Base-by-base conservation (phyloP, 2,888 invertebrate genomes). In the Habrosyne pyritoides region DNA sequence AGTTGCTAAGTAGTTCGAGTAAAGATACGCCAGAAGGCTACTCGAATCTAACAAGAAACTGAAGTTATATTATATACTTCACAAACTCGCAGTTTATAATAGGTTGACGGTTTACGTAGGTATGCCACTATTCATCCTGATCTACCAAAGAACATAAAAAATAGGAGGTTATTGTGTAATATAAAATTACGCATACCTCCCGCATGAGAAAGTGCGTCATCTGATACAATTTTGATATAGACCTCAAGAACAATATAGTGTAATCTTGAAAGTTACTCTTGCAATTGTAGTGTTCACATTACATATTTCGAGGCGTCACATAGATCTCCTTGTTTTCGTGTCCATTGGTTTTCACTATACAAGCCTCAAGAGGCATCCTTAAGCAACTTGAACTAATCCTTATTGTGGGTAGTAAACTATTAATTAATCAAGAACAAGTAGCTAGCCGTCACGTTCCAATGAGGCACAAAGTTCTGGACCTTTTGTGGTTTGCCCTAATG, bases 401-500 rank as follows among this genome's bases (percentile, higher is more conserved):
- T 71, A 74, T 70, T 74, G 78, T 77, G 68, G 67, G 71, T 67
- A 71, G 60, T 70, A 59, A 76, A 79, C 78, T 82, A 79, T 81
- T 81, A 81, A 83, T 81, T 83, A 83, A 83, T 83, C 82, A 81
- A 79, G 77, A 74, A 69, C 75, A 75, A 68, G 66, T 73, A 64
- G 42, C 63, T 63, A 59, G 63, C 63, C 67, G 67, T 68, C 67
- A 67, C 75, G 75, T 77, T 69, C 75, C 70, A 68, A 73, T 72
- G 74, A 73, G 71, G 69, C 61, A 53, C 64, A 66, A 78, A 83
- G 73, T 81, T 82, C 49, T 73, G 60, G 70, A 71, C 76, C 79
- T 76, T 79, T 78, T 84, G 84, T 72, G 84, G 85, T 69, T 64
- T 62, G 67, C 71, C 72, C 74, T 84, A 83, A 86, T 86, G 82